phyloP scores from a whole-genome alignment of 2,113 vertebrate genomes.

The Garra rufa region DNA sequence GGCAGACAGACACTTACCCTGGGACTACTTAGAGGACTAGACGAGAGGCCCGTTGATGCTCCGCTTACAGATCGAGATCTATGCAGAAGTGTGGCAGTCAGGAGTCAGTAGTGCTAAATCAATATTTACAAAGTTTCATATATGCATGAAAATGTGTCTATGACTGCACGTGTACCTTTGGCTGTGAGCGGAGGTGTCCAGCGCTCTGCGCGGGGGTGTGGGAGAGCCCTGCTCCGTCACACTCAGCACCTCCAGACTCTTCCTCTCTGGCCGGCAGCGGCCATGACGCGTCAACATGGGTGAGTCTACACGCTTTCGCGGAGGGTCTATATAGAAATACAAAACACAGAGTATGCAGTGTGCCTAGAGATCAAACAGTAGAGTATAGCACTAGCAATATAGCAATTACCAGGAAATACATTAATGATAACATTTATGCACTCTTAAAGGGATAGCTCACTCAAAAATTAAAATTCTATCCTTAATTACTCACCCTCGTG shows the following conservation, averaged over 20 bases:
- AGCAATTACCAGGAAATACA: not conserved
- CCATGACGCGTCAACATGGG: conserved; percentile 90
- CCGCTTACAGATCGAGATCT: conserved; percentile 93
- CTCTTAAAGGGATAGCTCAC: not conserved
- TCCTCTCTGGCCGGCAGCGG: conserved; percentile 88
- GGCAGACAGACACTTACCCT: conserved; percentile 80
- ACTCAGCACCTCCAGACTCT: conserved; percentile 91
- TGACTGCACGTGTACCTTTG: conserved; percentile 79
- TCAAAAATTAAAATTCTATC: not conserved
- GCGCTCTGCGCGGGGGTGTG: conserved; percentile 85
- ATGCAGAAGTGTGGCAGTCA: not conserved
- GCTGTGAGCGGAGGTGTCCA: conserved; percentile 90
- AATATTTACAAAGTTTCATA: not conserved
- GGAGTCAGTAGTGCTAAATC: not conserved
- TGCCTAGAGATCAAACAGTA: not conserved
- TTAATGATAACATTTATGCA: too few relatives aligned
- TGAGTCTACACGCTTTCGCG: conserved; percentile 90
- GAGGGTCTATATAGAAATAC: conserved; percentile 78
- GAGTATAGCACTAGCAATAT: not conserved
- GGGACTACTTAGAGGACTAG: conserved; percentile 91
- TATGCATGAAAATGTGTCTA: not conserved
- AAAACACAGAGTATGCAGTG: not conserved
- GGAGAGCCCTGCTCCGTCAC: conserved; percentile 91
- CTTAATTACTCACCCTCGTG: not conserved
- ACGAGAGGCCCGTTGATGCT: conserved; percentile 89